Base-by-base conservation (phyloP, 2,113 vertebrate genomes). In the Neotragus moschatus region DNA sequence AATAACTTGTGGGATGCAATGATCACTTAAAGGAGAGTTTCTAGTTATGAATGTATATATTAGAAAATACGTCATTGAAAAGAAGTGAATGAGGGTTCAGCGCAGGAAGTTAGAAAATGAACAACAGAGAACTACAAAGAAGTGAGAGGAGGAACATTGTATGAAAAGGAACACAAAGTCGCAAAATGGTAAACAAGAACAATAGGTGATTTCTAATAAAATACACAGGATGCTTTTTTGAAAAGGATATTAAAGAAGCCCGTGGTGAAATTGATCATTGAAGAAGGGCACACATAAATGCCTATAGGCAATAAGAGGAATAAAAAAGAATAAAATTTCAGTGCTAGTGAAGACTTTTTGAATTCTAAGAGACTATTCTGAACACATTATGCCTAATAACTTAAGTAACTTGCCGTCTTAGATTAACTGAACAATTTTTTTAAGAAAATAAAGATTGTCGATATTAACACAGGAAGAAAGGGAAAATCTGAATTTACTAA, bases 11-110 rank as follows among this genome's bases (percentile, higher is more conserved):
- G 39, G 23, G 53, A 66, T 86, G 25, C 15, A 66, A n/a, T 92
- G 77, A 96, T 90, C 47, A 58, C 13, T 96, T 91, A 84, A 77
- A 85, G 16, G n/a, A 53, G 96, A 58, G 33, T 77, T 91, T 96
- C 51, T 39, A 88, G 77, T 88, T 88, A 55, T 60, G 25, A 88
- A 81, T 88, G 16, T 53, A 60, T 49, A 7, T 80, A 33, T 61
- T 43, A 92, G 45, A 81, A 85, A 89, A 80, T 17, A 84, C 60
- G 6, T 75, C 33, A 96, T 73, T 95, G 45, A 56, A 85, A 96
- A 84, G 84, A 66, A 89, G 63, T 23, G 17, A 51, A 47, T 89
- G 60, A 51, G 26, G 23, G 7, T 88, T 75, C 30, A 80, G 39
- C 16, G 49, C 8, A 61, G 61, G 26, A 66, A 81, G 26, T 88